A percentile compares a stretch with the other conserved stretches of the same genome.
Conservation (phyloP, 2,888 invertebrate species). For the Aphodius sticticus region DNA sequence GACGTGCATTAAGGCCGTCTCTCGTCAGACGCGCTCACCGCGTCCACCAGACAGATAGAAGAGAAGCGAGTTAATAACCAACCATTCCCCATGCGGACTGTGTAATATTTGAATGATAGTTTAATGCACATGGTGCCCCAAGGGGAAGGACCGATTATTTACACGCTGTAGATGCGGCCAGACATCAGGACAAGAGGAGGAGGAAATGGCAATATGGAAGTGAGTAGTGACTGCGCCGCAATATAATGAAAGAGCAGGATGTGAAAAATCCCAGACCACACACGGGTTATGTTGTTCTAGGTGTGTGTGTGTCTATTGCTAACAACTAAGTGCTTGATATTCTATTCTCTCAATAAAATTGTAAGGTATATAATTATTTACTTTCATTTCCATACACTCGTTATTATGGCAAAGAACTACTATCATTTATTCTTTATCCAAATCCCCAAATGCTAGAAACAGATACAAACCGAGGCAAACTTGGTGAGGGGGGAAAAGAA, state of each 20-base stretch:
- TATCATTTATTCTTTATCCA: too few relatives aligned
- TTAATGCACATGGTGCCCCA: constrained; percentile 24
- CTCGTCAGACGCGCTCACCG: background rate
- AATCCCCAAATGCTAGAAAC: too few relatives aligned
- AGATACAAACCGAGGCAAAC: too few relatives aligned
- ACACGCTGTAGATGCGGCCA: constrained; percentile 16
- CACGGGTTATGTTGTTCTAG: background rate
- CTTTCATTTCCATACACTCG: too few relatives aligned
- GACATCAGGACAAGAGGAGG: constrained; percentile 12
- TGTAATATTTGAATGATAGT: constrained; percentile 21
- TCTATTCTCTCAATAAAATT: too few relatives aligned
- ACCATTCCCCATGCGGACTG: constrained; percentile 19
- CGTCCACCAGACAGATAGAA: constrained; percentile 5
- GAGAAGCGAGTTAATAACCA: constrained; percentile 19
- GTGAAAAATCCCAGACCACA: background rate
- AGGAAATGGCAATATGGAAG: constrained; percentile 22
- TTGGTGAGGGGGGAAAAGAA: too few relatives aligned
- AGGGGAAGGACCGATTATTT: constrained; percentile 24
- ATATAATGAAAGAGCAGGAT: background rate
- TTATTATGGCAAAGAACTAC: too few relatives aligned
- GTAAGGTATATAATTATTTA: too few relatives aligned
- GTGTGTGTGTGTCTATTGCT: background rate
- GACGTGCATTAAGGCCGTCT: background rate
- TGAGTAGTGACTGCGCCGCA: background rate
- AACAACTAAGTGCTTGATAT: too few relatives aligned